phyloP scores from a whole-genome alignment of 2,797 vertebrate genomes.

The Lemur catta region DNA sequence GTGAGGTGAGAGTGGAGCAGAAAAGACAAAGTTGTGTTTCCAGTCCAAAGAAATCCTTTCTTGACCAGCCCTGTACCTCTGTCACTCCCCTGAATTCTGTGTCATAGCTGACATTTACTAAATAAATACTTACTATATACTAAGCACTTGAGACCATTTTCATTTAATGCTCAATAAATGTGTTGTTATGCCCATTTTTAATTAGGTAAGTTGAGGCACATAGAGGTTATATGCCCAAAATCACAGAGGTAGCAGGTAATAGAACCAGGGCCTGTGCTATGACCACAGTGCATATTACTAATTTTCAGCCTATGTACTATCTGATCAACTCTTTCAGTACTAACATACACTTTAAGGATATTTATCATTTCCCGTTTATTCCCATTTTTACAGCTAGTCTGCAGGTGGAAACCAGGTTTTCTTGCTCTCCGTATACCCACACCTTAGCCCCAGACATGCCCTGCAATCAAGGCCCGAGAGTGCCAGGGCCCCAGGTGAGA shows the following conservation, averaged over 20 bases:
- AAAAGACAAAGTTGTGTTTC: background rate
- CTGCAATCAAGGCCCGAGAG: constrained; percentile 27
- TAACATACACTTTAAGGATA: background rate
- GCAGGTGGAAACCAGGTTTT: background rate
- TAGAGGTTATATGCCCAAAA: background rate
- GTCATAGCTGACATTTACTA: background rate
- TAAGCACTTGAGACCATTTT: background rate
- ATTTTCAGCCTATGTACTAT: background rate
- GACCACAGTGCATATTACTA: background rate
- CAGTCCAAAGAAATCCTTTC: background rate
- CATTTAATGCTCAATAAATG: background rate
- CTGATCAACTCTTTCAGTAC: background rate
- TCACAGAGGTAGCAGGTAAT: background rate
- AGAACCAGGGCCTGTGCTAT: background rate
- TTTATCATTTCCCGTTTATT: background rate
- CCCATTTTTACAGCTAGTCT: background rate
- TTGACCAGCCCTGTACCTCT: background rate
- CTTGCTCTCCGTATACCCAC: background rate
- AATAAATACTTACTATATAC: background rate
- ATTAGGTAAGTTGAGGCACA: background rate
- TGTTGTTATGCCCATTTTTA: background rate
- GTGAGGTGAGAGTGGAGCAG: background rate
- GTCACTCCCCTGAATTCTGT: background rate
- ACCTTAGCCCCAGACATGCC: background rate
- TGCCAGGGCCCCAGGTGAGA: constrained; percentile 69